Percentiles rank a stretch among this genome's conserved stretches.
These are phyloP conservation scores for Stichodactyla mertensii DNA, from an alignment of 64 coral and sea anemone species.

Conservation along the genomic window DNA sequence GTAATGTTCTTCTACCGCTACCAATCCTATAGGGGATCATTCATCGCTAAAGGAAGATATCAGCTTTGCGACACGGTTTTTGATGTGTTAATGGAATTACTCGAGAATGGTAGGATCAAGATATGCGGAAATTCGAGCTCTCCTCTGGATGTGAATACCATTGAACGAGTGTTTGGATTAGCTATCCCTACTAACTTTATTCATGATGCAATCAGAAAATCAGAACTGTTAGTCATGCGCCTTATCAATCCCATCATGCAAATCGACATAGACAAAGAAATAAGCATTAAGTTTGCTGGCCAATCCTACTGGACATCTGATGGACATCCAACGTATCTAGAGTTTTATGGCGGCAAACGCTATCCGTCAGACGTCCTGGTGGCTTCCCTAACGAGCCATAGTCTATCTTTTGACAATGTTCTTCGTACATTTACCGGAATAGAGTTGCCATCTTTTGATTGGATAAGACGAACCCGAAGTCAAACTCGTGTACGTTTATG, in stretches of 20 bases:
- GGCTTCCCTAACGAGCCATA: constrained; percentile 57
- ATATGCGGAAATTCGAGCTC: constrained; percentile 52
- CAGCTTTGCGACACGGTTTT: constrained; percentile 75
- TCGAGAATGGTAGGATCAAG: constrained; percentile 37
- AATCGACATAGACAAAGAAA: constrained; percentile 49
- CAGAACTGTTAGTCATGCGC: constrained; percentile 52
- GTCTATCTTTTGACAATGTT: constrained; percentile 44
- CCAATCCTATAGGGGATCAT: constrained; percentile 48
- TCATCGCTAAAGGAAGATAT: constrained; percentile 72
- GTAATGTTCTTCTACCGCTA: constrained; percentile 74
- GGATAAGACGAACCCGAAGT: constrained; percentile 35
- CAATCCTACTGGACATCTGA: constrained; percentile 30
- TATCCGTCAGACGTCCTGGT: constrained; percentile 41
- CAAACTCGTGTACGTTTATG: constrained; percentile 61
- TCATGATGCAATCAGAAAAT: constrained; percentile 34
- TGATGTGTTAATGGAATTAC: constrained; percentile 45
- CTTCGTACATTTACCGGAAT: constrained; percentile 56
- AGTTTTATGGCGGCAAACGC: constrained; percentile 69
- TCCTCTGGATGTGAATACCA: constrained; percentile 65
- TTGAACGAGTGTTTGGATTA: constrained; percentile 68
- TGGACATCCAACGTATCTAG: constrained; percentile 36
- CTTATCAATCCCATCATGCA: constrained; percentile 64
- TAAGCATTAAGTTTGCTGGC: constrained; percentile 74
- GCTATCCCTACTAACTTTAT: constrained; percentile 34
- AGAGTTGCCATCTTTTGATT: constrained; percentile 57